These are phyloP conservation scores for Zophobas atratus DNA, from an alignment of 1,140 invertebrate genomes.

Conservation along the genomic window DNA sequence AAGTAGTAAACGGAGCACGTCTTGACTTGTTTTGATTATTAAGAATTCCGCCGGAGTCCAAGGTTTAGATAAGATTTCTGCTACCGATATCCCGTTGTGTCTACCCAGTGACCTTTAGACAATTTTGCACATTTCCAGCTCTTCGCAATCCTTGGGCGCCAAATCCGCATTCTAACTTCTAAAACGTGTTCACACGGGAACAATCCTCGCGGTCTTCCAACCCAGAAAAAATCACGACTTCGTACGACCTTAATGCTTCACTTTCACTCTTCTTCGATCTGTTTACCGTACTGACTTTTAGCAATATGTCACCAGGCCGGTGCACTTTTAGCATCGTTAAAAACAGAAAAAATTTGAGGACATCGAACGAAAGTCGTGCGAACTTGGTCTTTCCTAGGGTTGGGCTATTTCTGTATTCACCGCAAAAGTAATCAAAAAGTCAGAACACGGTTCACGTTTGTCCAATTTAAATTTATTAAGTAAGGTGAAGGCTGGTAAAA, in stretches of 20 bases:
- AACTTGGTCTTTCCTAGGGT: neutral
- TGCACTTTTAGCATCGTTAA: neutral
- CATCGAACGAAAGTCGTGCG: conserved; percentile 1
- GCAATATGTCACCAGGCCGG: conserved; percentile 16
- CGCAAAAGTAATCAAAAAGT: too few species aligned
- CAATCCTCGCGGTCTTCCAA: conserved; percentile 35
- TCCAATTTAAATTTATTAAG: too few species aligned
- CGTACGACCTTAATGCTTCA: conserved; percentile 45
- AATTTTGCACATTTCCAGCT: neutral
- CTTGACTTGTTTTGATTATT: conserved; percentile 1
- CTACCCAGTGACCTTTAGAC: conserved; percentile 17
- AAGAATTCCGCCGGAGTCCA: conserved; percentile 21
- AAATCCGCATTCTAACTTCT: conserved; percentile 52
- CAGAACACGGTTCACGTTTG: too few species aligned
- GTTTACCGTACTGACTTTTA: conserved; percentile 16
- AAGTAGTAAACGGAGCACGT: conserved; percentile 22
- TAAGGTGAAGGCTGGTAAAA: too few species aligned
- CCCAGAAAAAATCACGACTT: conserved; percentile 49
- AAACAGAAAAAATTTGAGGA: neutral
- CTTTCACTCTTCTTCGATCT: conserved; percentile 47
- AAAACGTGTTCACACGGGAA: conserved; percentile 51
- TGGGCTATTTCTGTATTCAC: too few species aligned
- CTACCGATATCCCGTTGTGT: neutral
- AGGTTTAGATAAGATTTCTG: neutral
- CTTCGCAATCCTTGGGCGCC: conserved; percentile 13